phyloP scores from a whole-genome alignment of 2,888 invertebrate genomes.

The Nasonia oneida region DNA sequence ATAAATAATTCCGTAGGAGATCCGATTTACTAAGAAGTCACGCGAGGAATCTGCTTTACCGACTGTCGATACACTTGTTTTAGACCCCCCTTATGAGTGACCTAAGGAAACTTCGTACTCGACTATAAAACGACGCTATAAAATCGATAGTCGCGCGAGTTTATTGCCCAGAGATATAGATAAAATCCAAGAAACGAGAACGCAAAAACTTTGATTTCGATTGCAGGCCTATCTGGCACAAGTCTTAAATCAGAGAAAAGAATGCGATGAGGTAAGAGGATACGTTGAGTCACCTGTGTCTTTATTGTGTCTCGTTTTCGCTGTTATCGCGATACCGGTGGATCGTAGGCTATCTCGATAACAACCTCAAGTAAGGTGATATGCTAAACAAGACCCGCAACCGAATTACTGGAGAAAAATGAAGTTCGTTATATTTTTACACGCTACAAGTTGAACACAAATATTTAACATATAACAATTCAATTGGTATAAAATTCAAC shows the following conservation, averaged over 20 bases:
- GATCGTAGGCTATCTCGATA: slow-evolving; percentile 14
- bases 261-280: slow-evolving; percentile 43
- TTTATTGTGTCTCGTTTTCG: slow-evolving; percentile 53
- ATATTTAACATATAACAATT: background rate
- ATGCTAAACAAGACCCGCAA: background rate
- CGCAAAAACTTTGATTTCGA: background rate
- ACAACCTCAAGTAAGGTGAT: slow-evolving; percentile 36
- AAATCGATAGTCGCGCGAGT: background rate
- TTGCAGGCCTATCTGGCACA: background rate
- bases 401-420: slow-evolving; percentile 13
- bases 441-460: background rate
- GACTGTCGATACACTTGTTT: background rate
- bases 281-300: slow-evolving; percentile 45
- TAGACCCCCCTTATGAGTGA: too few relatives aligned
- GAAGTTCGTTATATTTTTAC: background rate
- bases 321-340: slow-evolving; percentile 53
- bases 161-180: background rate
- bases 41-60: background rate
- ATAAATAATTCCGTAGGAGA: background rate
- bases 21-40: background rate
- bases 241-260: slow-evolving; percentile 23
- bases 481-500: background rate
- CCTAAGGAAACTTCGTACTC: too few relatives aligned
- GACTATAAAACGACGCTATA: background rate
- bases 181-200: background rate